These are phyloP conservation scores for Babyrousa celebensis DNA, from an alignment of 2,797 vertebrate genomes.

Conservation along the genomic window DNA sequence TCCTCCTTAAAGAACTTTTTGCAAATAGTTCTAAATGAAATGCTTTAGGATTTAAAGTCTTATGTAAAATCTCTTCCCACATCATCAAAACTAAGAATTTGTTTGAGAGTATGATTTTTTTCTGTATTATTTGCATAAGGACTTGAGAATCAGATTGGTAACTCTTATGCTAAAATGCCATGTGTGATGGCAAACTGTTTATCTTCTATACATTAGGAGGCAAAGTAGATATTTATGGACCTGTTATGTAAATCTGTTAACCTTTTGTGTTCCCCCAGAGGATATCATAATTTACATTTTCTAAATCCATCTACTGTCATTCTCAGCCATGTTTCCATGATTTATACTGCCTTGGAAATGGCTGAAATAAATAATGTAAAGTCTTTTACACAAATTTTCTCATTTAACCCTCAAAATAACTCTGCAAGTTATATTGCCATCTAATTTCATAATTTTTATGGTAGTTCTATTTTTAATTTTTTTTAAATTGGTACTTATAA, in stretches of 20 bases:
- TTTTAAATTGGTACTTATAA: neutral
- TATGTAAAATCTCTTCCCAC: conserved; percentile 79
- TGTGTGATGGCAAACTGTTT: conserved; percentile 61
- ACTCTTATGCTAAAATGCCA: conserved; percentile 77
- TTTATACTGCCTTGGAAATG: conserved; percentile 32
- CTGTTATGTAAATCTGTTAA: conserved; percentile 66
- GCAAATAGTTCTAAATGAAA: conserved; percentile 80
- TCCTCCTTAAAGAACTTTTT: conserved; percentile 72
- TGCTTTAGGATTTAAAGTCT: conserved; percentile 69
- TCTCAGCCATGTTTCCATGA: conserved; percentile 23
- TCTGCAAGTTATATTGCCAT: neutral
- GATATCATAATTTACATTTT: conserved; percentile 61
- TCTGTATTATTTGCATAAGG: conserved; percentile 80
- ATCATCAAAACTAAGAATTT: conserved; percentile 82
- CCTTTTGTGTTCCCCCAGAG: conserved; percentile 59
- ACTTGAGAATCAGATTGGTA: conserved; percentile 76
- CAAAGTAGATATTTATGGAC: conserved; percentile 57
- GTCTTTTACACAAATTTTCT: conserved; percentile 59
- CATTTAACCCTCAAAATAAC: conserved; percentile 60
- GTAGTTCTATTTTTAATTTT: neutral
- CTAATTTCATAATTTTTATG: neutral
- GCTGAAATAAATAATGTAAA: conserved; percentile 15
- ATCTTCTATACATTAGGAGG: conserved; percentile 52
- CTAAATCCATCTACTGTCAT: conserved; percentile 39
- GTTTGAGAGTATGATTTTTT: conserved; percentile 75